Evolutionary conservation across 2,797 vertebrate species (phyloP).

Genomic region (Myripristis murdjan): DNA sequence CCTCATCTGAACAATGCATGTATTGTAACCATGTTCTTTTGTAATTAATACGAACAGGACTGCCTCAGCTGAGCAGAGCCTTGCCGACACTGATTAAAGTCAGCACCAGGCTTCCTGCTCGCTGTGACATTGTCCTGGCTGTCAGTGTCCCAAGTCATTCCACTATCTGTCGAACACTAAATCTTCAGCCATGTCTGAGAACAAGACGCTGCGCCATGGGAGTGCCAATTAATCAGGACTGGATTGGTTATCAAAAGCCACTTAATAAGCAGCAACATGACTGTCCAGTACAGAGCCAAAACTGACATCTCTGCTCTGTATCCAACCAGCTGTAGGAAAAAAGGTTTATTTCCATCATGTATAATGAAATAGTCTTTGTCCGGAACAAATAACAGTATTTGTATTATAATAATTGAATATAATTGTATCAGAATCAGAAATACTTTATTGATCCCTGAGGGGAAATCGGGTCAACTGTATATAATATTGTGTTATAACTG

Average conservation of each 20-base stretch:
- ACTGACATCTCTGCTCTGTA: constrained; percentile 7
- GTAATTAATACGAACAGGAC: constrained; percentile 35
- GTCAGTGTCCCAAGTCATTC: constrained; percentile 63
- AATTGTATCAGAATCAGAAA: no score
- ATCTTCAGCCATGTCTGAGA: constrained; percentile 32
- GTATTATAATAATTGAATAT: no score
- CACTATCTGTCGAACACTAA: constrained; percentile 51
- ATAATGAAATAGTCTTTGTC: no score
- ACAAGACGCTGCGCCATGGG: constrained; percentile 52
- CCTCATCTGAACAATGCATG: constrained; percentile 19
- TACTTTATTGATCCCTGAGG: no score
- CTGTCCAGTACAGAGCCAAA: constrained; percentile 47
- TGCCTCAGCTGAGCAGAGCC: constrained; percentile 14
- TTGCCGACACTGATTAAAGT: constrained; percentile 70
- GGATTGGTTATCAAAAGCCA: constrained; percentile 63
- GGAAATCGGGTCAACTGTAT: no score
- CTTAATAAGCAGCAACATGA: constrained; percentile 63
- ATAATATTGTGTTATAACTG: no score
- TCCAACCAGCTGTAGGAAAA: neutral
- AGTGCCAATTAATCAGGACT: constrained; percentile 76
- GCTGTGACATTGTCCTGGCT: constrained; percentile 57
- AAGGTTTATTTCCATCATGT: neutral
- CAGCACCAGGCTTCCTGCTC: constrained; percentile 62
- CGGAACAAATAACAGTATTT: no score
- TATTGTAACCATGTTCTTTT: constrained; percentile 50